These are phyloP conservation scores for Heterochromis multidens DNA, from an alignment of 2,113 vertebrate genomes.

Conservation along the genomic window DNA sequence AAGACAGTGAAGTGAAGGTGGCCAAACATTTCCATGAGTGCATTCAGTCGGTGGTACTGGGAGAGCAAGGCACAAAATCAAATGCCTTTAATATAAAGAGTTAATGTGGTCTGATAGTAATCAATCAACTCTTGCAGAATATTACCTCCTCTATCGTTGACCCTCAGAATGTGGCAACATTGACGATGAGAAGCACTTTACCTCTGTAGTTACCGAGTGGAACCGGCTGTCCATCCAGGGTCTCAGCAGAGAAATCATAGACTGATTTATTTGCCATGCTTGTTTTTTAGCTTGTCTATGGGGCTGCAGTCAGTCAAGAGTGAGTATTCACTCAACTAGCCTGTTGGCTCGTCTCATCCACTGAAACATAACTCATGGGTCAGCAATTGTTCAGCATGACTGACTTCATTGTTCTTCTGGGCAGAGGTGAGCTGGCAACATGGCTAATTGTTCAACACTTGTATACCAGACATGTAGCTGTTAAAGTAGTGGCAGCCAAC, in stretches of 20 bases:
- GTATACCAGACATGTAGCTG: constrained; percentile 1
- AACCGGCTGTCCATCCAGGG: constrained; percentile 67
- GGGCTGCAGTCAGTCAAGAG: constrained; percentile 40
- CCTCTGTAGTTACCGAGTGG: constrained; percentile 65
- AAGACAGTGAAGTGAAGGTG: constrained; percentile 72
- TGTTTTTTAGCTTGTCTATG: constrained; percentile 17
- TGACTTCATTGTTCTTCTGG: constrained; percentile 69
- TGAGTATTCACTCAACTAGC: constrained; percentile 34
- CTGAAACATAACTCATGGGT: constrained; percentile 61
- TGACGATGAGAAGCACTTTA: constrained; percentile 77
- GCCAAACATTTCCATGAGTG: constrained; percentile 78
- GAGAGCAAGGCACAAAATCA: neutral
- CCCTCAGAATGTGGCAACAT: constrained; percentile 81
- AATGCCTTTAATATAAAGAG: neutral
- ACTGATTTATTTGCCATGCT: constrained; percentile 67
- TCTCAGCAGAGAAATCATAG: constrained; percentile 75
- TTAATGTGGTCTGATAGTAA: neutral
- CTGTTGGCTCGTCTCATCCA: constrained; percentile 57
- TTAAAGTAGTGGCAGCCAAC: neutral
- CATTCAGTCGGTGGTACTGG: constrained; percentile 79
- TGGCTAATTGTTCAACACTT: constrained; percentile 54
- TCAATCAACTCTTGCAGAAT: neutral
- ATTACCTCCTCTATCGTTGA: constrained; percentile 78
- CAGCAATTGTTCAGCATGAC: constrained; percentile 78
- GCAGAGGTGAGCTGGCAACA: constrained; percentile 52